phyloP scores from a whole-genome alignment of 2,113 vertebrate species.

The Emydocephalus ijimae region DNA sequence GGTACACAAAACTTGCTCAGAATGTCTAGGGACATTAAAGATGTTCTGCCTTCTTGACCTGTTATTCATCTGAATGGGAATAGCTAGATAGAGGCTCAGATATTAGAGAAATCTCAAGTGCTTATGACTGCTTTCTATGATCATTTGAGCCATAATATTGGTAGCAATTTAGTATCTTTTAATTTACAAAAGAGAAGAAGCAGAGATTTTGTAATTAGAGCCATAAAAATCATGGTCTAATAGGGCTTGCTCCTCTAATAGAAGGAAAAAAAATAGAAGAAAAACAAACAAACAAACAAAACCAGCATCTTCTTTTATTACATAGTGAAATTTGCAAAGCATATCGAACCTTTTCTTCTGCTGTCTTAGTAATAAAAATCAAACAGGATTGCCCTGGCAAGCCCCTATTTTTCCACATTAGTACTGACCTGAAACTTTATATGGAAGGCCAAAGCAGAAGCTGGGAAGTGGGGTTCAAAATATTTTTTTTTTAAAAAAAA shows the following conservation, averaged over 20 bases:
- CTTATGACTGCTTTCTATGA: not conserved
- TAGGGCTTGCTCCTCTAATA: not conserved
- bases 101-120: rapidly evolving
- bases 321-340: rapidly evolving
- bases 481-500: not conserved
- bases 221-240: not conserved
- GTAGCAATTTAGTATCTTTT: not conserved
- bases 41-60: not conserved
- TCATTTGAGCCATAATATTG: slow-evolving; percentile 18
- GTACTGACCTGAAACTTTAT: not conserved
- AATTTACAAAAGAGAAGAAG: not conserved
- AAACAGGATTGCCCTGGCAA: not conserved
- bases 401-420: not conserved
- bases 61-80: not conserved
- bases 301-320: rapidly evolving
- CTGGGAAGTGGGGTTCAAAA: not conserved
- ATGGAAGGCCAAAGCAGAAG: not conserved
- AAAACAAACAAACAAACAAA: not conserved
- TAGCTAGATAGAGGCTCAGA: not conserved
- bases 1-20: not conserved
- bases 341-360: not conserved
- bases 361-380: not conserved
- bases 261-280: not conserved
- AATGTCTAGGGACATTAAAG: not conserved
- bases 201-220: not conserved